phyloP scores from a whole-genome alignment of 2,113 vertebrate species.

The Boleophthalmus pectinirostris region DNA sequence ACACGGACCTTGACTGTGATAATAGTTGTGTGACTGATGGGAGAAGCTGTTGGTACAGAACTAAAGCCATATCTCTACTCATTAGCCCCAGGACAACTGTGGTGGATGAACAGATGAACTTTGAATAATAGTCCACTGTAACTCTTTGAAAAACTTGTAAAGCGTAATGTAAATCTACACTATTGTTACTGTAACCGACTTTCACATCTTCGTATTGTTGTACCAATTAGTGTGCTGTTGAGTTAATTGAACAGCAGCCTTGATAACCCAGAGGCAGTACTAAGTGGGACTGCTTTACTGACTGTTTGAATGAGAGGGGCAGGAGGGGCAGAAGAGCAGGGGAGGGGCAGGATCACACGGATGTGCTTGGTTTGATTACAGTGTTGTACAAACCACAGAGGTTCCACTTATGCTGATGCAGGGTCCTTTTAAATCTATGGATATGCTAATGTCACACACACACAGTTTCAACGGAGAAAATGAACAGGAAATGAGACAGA shows the following conservation, averaged over 20 bases:
- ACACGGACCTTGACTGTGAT: too few relatives aligned
- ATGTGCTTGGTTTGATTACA: slow-evolving; percentile 32
- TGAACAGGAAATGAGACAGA: background rate
- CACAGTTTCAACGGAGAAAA: background rate
- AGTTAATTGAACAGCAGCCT: background rate
- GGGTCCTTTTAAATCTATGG: background rate
- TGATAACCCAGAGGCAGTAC: background rate
- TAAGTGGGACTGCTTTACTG: background rate
- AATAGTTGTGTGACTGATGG: too few relatives aligned
- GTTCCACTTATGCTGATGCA: slow-evolving; percentile 3
- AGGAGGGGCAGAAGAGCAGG: slow-evolving; percentile 27
- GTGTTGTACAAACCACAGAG: background rate
- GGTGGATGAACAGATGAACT: too few relatives aligned
- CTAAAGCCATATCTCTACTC: too few relatives aligned
- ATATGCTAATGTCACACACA: background rate
- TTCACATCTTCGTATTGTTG: background rate
- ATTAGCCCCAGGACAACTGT: too few relatives aligned
- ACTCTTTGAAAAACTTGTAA: too few relatives aligned
- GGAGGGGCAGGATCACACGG: slow-evolving; percentile 21
- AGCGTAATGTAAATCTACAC: too few relatives aligned
- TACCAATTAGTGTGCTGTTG: background rate
- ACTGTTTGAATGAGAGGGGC: slow-evolving; percentile 20
- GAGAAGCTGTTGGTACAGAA: too few relatives aligned
- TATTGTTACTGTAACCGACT: too few relatives aligned
- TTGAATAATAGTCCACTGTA: too few relatives aligned